A percentile compares a stretch with the other conserved stretches of the same genome.
Evolutionary conservation across 1,140 invertebrate species (phyloP).

Genomic region (Rhopalosiphum padi): DNA sequence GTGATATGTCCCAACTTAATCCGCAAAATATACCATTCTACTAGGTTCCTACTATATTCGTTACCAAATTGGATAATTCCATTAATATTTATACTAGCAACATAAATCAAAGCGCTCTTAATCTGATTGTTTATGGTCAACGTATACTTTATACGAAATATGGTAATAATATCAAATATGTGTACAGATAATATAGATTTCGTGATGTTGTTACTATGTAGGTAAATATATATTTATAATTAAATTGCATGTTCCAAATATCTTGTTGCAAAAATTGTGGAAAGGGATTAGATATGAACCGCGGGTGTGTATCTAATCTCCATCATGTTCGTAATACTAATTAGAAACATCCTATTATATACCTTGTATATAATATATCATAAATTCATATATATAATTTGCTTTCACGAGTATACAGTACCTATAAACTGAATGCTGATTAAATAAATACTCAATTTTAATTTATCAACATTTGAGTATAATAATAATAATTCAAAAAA

Average conservation of each 20-base stretch:
- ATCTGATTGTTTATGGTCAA: not conserved
- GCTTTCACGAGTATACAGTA: not conserved
- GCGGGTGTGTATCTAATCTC: not conserved
- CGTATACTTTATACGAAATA: not conserved
- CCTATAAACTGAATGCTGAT: not conserved
- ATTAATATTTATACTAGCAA: slow-evolving; percentile 9
- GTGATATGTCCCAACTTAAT: not conserved
- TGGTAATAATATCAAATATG: not conserved
- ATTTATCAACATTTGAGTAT: not conserved
- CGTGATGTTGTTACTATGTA: not conserved
- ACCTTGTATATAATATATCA: not conserved
- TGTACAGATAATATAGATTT: not conserved
- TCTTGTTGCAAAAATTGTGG: not conserved
- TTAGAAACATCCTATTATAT: not conserved
- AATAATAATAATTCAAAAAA: not conserved
- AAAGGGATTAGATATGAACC: not conserved
- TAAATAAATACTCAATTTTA: not conserved
- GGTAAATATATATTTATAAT: not conserved
- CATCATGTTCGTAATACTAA: not conserved
- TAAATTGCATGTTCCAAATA: not conserved
- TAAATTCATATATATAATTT: not conserved
- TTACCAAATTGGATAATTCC: not conserved
- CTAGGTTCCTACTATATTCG: not conserved
- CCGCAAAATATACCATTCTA: not conserved
- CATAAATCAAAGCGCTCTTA: slow-evolving; percentile 15